Evolutionary conservation across 2,888 invertebrate genomes (phyloP).

Genomic region (Rhingia campestris): DNA sequence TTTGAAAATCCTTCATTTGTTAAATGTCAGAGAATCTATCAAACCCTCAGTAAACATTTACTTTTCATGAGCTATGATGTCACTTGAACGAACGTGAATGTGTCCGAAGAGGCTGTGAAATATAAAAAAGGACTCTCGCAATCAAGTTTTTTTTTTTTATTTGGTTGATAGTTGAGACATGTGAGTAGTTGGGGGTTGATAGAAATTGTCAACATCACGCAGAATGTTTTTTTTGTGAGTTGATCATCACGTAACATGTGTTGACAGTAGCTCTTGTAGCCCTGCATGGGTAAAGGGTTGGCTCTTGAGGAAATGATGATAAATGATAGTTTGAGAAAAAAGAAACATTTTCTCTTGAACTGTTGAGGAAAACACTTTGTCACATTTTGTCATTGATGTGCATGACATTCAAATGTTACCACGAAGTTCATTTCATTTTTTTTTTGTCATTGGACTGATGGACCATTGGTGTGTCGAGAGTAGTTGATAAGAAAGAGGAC

Average conservation of each 20-base stretch:
- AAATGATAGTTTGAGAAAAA: conserved; percentile 31
- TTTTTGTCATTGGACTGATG: background rate
- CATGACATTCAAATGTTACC: conserved; percentile 19
- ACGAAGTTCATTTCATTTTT: conserved; percentile 5
- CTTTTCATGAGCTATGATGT: conserved; percentile 38
- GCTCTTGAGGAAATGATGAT: conserved; percentile 31
- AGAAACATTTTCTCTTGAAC: conserved; percentile 5
- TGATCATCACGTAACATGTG: conserved; percentile 53
- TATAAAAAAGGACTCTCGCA: conserved; percentile 7
- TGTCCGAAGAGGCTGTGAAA: background rate
- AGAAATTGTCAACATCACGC: conserved; percentile 37
- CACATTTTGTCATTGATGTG: conserved; percentile 1
- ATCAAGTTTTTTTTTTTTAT: conserved; percentile 11
- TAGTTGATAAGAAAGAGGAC: background rate
- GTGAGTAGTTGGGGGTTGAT: background rate
- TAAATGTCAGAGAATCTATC: conserved; percentile 45
- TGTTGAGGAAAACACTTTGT: conserved; percentile 25
- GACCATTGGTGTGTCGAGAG: background rate
- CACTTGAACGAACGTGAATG: background rate
- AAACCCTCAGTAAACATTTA: conserved; percentile 12
- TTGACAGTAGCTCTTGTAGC: conserved; percentile 44
- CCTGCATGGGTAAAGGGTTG: background rate
- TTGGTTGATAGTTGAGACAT: background rate
- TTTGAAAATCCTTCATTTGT: conserved; percentile 2
- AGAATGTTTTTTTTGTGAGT: conserved; percentile 35